Conservation (phyloP, 2,888 invertebrate species). For the Lepidochitona cinerea region DNA sequence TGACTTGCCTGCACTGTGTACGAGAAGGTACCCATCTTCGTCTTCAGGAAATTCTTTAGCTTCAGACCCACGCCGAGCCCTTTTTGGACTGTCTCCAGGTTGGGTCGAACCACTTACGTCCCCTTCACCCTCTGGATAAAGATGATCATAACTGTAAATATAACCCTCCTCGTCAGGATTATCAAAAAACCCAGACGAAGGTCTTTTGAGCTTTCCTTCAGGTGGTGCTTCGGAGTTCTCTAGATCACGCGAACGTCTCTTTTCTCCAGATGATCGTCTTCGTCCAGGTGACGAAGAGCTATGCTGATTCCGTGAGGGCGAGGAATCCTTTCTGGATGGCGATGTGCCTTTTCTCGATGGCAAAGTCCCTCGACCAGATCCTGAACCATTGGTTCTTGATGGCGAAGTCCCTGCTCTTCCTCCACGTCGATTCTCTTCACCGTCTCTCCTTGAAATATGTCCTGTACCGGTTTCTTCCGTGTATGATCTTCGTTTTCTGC, state of each 20-base stretch:
- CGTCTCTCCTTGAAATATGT: constrained; percentile 1
- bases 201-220: constrained; percentile 13
- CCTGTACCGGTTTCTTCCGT: not conserved
- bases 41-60: not conserved
- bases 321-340: not conserved
- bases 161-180: constrained; percentile 46
- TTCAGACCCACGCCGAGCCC: not conserved
- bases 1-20: not conserved
- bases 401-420: not conserved
- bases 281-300: not conserved
- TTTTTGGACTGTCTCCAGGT: not conserved
- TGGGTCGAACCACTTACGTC: not conserved
- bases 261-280: not conserved
- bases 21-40: not conserved
- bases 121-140: constrained; percentile 22
- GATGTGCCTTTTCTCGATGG: not conserved
- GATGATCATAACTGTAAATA: constrained; percentile 41
- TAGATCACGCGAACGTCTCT: not conserved
- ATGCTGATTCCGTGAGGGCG: not conserved
- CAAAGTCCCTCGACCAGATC: not conserved
- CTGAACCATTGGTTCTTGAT: not conserved
- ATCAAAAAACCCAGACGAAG: constrained; percentile 35
- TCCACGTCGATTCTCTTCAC: constrained; percentile 5
- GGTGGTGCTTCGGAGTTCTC: not conserved
- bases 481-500: not conserved